A percentile compares a stretch with the other conserved stretches of the same genome.
Conservation (phyloP, 2,113 vertebrate genomes). For the Rhabdomys dilectus region DNA sequence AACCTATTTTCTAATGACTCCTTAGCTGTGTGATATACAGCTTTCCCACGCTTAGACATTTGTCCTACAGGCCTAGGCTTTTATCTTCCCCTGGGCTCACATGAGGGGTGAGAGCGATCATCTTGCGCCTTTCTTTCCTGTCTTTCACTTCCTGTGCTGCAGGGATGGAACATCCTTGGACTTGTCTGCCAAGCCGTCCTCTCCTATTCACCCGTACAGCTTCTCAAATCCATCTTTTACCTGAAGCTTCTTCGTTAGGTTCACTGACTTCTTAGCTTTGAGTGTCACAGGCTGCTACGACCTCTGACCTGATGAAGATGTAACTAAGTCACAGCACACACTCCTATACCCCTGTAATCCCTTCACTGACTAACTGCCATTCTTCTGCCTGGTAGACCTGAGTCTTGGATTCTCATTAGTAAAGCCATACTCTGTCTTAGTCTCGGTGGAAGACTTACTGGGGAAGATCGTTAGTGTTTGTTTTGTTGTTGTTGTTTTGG, state of each 20-base stretch:
- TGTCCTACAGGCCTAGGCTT: background rate
- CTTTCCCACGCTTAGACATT: conserved; percentile 26
- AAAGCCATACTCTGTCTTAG: background rate
- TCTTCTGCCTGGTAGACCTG: background rate
- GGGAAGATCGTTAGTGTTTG: background rate
- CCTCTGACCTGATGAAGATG: background rate
- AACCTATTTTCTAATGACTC: background rate
- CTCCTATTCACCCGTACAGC: background rate
- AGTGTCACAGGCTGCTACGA: background rate
- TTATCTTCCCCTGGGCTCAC: conserved; percentile 18
- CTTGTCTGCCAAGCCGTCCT: background rate
- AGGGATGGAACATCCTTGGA: background rate
- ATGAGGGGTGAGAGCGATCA: background rate
- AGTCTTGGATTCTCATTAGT: background rate
- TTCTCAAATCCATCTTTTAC: conserved; percentile 5
- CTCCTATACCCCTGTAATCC: background rate
- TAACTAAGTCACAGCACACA: background rate
- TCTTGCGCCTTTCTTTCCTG: background rate
- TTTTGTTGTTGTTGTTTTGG: background rate
- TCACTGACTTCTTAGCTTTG: background rate
- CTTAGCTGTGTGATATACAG: conserved; percentile 32
- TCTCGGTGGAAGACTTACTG: background rate
- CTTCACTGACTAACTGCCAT: background rate
- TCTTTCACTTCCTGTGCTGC: background rate
- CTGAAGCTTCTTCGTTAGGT: background rate